These are phyloP conservation scores for Aphelocoma coerulescens DNA, from an alignment of 2,113 vertebrate genomes.

Conservation along the genomic window DNA sequence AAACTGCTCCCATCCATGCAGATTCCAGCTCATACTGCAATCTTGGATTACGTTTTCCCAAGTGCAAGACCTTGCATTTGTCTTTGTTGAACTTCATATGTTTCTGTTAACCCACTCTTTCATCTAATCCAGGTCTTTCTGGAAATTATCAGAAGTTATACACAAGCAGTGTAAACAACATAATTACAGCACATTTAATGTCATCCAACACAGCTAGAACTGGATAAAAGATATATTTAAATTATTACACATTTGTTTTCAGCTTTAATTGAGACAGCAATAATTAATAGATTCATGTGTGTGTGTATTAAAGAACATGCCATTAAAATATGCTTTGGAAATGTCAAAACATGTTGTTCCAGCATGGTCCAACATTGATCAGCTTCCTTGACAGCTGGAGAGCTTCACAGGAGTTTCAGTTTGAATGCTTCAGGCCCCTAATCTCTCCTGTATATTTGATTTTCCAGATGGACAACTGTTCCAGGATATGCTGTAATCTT, in stretches of 20 bases:
- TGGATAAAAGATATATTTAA: neutral
- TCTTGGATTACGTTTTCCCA: neutral
- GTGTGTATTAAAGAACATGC: neutral
- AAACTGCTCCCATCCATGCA: neutral
- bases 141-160: neutral
- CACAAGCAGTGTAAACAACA: neutral
- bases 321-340: constrained; percentile 20
- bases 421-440: neutral
- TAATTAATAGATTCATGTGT: neutral
- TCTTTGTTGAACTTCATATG: neutral
- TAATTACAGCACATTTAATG: neutral
- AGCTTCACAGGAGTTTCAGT: neutral
- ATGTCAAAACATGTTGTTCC: constrained; percentile 20
- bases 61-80: neutral
- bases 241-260: neutral
- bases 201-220: neutral
- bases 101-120: neutral
- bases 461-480: constrained; percentile 40
- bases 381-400: constrained; percentile 9
- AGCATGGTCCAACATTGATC: neutral
- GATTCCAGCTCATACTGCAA: neutral
- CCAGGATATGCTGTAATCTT: neutral
- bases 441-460: neutral
- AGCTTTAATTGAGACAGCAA: neutral
- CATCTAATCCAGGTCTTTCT: neutral